A percentile compares a stretch with the other conserved stretches of the same genome.
Evolutionary conservation across 2,888 invertebrate species (phyloP).

Genomic region (Frankliniella intonsa): DNA sequence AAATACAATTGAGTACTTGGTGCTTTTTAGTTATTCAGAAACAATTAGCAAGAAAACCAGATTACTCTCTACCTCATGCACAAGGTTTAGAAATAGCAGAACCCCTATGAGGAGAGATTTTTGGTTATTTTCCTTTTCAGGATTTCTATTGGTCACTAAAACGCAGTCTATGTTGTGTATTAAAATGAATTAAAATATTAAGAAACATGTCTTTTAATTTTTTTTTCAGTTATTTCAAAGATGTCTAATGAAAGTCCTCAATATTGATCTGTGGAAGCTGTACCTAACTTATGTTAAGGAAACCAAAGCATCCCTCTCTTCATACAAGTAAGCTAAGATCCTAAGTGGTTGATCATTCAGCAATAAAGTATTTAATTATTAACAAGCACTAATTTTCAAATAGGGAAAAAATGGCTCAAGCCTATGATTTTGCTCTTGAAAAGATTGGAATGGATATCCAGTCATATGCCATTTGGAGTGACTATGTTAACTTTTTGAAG

Average conservation of each 20-base stretch:
- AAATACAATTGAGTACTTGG: too few relatives aligned
- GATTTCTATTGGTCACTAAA: too few relatives aligned
- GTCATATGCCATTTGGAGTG: slow-evolving; percentile 95
- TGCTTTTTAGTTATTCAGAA: too few relatives aligned
- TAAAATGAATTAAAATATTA: too few relatives aligned
- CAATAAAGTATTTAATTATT: neutral
- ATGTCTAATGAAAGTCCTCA: slow-evolving; percentile 95
- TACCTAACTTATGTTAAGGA: slow-evolving; percentile 98
- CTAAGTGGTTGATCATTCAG: slow-evolving; percentile 1
- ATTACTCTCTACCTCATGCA: too few relatives aligned
- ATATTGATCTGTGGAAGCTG: slow-evolving; percentile 97
- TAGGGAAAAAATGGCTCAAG: slow-evolving; percentile 99
- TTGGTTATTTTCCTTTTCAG: too few relatives aligned
- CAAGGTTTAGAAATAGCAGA: too few relatives aligned
- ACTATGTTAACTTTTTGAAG: slow-evolving; percentile 94
- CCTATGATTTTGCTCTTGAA: slow-evolving; percentile 97
- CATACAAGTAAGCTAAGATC: slow-evolving; percentile 73
- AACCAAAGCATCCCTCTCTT: slow-evolving; percentile 87
- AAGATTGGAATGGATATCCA: slow-evolving; percentile 98
- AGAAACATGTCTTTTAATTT: neutral
- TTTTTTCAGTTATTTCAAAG: slow-evolving; percentile 83
- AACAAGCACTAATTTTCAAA: slow-evolving; percentile 40
- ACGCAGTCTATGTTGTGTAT: too few relatives aligned
- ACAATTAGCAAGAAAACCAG: too few relatives aligned
- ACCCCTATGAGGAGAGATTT: too few relatives aligned